Conservation (phyloP, 2,113 vertebrate genomes). For the Willisornis vidua region DNA sequence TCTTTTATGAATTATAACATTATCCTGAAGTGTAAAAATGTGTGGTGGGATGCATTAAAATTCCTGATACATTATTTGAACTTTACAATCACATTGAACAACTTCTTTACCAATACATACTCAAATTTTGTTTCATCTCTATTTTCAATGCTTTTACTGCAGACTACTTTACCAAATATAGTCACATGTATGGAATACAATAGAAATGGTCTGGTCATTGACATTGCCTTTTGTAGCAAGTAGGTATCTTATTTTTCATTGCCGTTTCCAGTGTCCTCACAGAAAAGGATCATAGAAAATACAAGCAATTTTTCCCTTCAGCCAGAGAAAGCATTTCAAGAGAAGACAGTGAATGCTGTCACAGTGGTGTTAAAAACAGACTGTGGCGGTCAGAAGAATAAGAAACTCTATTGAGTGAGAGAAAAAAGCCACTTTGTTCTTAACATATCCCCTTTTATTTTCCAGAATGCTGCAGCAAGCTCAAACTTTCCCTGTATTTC, state of each 20-base stretch:
- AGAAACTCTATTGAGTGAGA: not conserved
- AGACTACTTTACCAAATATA: not conserved
- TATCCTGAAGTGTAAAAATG: not conserved
- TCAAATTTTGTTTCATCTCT: not conserved
- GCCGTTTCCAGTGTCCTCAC: not conserved
- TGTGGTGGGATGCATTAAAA: not conserved
- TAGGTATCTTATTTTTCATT: not conserved
- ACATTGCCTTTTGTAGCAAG: not conserved
- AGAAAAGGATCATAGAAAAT: slow-evolving; percentile 11
- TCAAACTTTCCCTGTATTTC: not conserved
- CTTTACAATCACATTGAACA: not conserved
- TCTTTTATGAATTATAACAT: not conserved
- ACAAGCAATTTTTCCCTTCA: not conserved
- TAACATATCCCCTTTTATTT: not conserved
- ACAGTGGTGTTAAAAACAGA: not conserved
- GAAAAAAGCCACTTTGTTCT: slow-evolving; percentile 50
- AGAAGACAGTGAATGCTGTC: not conserved
- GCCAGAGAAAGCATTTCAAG: not conserved
- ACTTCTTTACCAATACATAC: not conserved
- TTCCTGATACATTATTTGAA: not conserved
- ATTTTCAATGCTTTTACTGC: not conserved
- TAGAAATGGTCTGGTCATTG: not conserved
- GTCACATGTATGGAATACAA: not conserved
- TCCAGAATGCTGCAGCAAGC: not conserved
- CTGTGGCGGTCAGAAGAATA: not conserved